These are phyloP conservation scores for Pelosia muscerda DNA, from an alignment of 2,888 invertebrate species.

Conservation along the genomic window DNA sequence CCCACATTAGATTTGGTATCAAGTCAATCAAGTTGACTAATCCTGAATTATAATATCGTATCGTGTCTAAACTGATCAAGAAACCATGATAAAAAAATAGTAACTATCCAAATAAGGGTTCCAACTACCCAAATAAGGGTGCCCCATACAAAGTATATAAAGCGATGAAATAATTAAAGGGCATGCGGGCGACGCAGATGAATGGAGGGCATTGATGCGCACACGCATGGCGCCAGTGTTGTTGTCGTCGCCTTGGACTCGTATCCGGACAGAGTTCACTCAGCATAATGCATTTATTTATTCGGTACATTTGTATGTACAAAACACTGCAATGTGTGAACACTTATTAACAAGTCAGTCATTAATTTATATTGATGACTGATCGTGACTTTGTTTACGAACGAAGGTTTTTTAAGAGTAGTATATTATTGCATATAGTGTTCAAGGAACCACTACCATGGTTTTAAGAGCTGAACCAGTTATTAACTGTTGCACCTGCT, in stretches of 20 bases:
- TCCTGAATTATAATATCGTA: no score
- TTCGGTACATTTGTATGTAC: slow-evolving; percentile 31
- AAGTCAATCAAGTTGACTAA: no score
- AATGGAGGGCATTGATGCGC: slow-evolving; percentile 69
- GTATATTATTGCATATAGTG: not conserved
- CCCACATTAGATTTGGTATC: no score
- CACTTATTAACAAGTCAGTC: slow-evolving; percentile 9
- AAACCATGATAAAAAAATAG: not conserved
- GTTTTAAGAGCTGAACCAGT: no score
- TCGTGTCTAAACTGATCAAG: not conserved
- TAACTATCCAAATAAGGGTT: not conserved
- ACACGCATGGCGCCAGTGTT: slow-evolving; percentile 54
- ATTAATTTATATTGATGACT: slow-evolving; percentile 17
- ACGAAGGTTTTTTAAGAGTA: not conserved
- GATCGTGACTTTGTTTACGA: not conserved
- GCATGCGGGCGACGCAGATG: slow-evolving; percentile 70
- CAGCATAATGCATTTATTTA: slow-evolving; percentile 46
- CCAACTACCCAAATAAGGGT: slow-evolving; percentile 20
- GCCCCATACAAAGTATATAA: slow-evolving; percentile 57
- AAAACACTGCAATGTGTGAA: slow-evolving; percentile 3
- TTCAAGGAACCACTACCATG: no score
- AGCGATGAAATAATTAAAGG: slow-evolving; percentile 68
- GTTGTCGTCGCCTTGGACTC: slow-evolving; percentile 49
- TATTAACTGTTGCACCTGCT: no score
- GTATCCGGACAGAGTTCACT: slow-evolving; percentile 53